Evolutionary conservation across 2,888 invertebrate species (phyloP).

Genomic region (Drosophila cognata): DNA sequence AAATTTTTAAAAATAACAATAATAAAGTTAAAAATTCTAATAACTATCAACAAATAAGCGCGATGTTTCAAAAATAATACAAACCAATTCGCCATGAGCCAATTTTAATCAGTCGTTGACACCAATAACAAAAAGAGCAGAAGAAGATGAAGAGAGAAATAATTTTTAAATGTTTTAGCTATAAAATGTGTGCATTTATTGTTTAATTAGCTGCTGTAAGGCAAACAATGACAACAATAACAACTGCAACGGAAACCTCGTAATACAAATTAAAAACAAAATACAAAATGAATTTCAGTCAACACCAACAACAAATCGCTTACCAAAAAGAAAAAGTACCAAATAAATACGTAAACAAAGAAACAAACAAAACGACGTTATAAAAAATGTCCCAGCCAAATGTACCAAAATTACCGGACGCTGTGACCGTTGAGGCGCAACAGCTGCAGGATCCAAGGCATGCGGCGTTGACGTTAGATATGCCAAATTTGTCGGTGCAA

Average conservation of each 20-base stretch:
- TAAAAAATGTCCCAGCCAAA: constrained; percentile 30
- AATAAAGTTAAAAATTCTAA: constrained; percentile 1
- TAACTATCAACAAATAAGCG: background rate
- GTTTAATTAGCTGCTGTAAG: constrained; percentile 56
- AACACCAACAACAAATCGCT: constrained; percentile 28
- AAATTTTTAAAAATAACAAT: constrained; percentile 6
- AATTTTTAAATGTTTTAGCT: background rate
- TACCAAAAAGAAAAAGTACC: constrained; percentile 63
- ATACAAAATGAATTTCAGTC: constrained; percentile 54
- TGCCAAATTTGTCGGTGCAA: constrained; percentile 62
- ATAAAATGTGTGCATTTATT: constrained; percentile 27
- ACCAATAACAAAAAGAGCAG: constrained; percentile 1
- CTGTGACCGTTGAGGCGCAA: constrained; percentile 21
- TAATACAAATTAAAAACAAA: constrained; percentile 8
- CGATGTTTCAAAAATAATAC: constrained; percentile 3
- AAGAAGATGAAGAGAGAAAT: background rate
- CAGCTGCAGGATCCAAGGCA: constrained; percentile 39
- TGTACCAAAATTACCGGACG: constrained; percentile 21
- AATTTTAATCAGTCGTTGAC: constrained; percentile 35
- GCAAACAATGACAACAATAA: constrained; percentile 20
- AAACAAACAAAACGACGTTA: constrained; percentile 5
- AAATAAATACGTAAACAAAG: constrained; percentile 27
- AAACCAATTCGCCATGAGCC: constrained; percentile 25
- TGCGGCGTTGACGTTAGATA: constrained; percentile 34
- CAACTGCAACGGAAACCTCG: constrained; percentile 14